Evolutionary conservation across 2,113 vertebrate species (phyloP), one percentile per base, ranked within the genome.

Genomic region (Mobula birostris): DNA sequence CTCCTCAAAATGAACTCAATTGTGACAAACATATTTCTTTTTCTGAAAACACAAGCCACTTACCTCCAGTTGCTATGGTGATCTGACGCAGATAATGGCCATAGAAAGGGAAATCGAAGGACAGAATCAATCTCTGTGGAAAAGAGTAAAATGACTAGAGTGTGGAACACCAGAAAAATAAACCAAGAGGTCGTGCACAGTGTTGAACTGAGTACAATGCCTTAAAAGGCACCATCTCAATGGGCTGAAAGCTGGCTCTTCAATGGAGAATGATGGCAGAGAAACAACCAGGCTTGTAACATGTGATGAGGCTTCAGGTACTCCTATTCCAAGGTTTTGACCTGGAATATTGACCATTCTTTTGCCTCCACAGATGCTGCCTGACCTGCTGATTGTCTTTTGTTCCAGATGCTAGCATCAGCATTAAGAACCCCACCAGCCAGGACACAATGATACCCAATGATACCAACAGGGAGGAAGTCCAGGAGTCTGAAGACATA

Each of bases 41-140:
- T 12, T 27, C 36, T 5, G 24, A 19, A 93, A 74, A 24, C 24
- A 56, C 12, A 2, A 93, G 40, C 92, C 66, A 0, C 96, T 97
- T 95, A 99, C 98, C 98, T 94, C 98, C 98, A 0, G 98, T 99
- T 77, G 98, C 98, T 96, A 99, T 97, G 95, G 98, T 98, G 95
- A 99, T 97, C 96, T 99, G 98, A 94, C 98, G 97, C 96, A 99
- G 95, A 96, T 96, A 94, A 96, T 99, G 98, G 94, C 99, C 99
- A 0, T 98, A 99, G 96, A 98, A 99, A 78, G 98, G 98, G 95
- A 99, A 99, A 94, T 99, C 97, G 79, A 99, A 99, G 74, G 98
- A 98, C 82, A 99, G 97, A 15, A 97, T 95, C 94, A 98, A 97
- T 95, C 97, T 97, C 98, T 98, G 85, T 2, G 97, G 68, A 95